Conservation (phyloP, 2,888 invertebrate genomes). For the Drosophila prostipennis region DNA sequence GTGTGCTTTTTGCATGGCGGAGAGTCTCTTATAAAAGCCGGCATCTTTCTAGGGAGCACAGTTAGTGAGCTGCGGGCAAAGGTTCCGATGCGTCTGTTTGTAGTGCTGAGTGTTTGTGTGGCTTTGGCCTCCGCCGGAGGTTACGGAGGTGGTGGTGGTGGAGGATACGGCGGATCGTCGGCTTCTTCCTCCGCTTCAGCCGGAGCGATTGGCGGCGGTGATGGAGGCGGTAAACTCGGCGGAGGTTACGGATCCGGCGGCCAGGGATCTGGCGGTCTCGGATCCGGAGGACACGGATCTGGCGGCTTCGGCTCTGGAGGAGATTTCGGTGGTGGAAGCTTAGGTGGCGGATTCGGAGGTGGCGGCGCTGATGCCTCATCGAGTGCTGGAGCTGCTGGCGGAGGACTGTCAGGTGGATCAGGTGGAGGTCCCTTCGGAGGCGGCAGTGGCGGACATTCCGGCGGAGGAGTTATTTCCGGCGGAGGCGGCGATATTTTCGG, state of each 20-base stretch:
- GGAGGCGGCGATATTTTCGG: slow-evolving; percentile 12
- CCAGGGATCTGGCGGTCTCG: slow-evolving; percentile 9
- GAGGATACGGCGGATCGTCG: slow-evolving; percentile 46
- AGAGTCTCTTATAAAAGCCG: slow-evolving; percentile 59
- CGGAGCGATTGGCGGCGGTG: slow-evolving; percentile 23
- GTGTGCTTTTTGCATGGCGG: slow-evolving; percentile 22
- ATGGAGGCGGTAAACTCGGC: slow-evolving; percentile 27
- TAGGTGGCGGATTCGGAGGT: neutral
- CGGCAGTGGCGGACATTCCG: neutral
- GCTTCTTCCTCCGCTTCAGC: slow-evolving; percentile 42
- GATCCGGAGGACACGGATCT: slow-evolving; percentile 2
- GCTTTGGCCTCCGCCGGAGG: slow-evolving; percentile 67
- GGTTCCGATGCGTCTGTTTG: slow-evolving; percentile 73
- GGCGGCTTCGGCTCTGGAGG: slow-evolving; percentile 9
- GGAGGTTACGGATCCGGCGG: slow-evolving; percentile 17
- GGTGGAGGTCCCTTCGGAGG: neutral
- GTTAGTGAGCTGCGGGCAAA: slow-evolving; percentile 56
- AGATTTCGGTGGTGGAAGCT: neutral
- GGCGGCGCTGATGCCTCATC: slow-evolving; percentile 4
- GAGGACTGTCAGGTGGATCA: slow-evolving; percentile 1
- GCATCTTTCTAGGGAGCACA: slow-evolving; percentile 37
- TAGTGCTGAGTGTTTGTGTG: slow-evolving; percentile 70
- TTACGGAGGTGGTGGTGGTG: slow-evolving; percentile 55
- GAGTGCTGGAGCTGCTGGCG: neutral
- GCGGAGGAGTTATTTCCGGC: slow-evolving; percentile 12